Base-by-base conservation (phyloP, 2,797 vertebrate species). In the Tamandua tetradactyla region DNA sequence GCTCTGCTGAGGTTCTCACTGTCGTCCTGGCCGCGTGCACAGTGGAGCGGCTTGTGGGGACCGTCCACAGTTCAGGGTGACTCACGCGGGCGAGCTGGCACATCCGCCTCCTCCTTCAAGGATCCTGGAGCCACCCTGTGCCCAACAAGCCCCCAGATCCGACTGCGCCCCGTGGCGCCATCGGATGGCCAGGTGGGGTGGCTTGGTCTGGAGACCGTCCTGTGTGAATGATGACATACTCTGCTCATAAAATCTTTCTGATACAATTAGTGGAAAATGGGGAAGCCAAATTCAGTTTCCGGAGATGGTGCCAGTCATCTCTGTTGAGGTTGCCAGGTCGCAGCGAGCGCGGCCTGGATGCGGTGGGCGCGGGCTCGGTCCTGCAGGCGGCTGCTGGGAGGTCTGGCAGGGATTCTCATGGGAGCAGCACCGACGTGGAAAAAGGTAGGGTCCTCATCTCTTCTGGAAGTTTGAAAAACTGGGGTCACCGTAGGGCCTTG, bases 351-450 rank as follows among this genome's bases (percentile, higher is more conserved):
- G 52, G 52, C 52, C 52, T n/a, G 23, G 32, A 20, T 18, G 20
- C 18, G 32, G 32, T 49, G 35, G 20, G 15, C 11, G 37, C 42
- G 35, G 68, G 52, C 13, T 57, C 15, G 11, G 78, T 13, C 30
- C 57, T n/a, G 8, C 66, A 2, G 49, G 47, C 0, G 1, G 55
- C 49, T 37, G 35, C 57, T 0, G 2, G 76, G 68, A 47, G n/a
- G 23, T 3, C 47, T 3, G 62, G 22, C 6, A 4, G 27, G 57
- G 37, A 30, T 66, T n/a, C 59, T 62, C 15, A 7, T 9, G 18
- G 32, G 42, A 44, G 5, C 2, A 4, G 44, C 15, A 25, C 78
- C 0, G 0, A 10, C n/a, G 18, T 30, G 30, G 23, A 27, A 42
- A 55, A 25, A n/a, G 17, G 61, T 27, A 6, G 25, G 11, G 15